Evolutionary conservation across 2,113 vertebrate genomes (phyloP).

Genomic region (Toxostoma redivivum): DNA sequence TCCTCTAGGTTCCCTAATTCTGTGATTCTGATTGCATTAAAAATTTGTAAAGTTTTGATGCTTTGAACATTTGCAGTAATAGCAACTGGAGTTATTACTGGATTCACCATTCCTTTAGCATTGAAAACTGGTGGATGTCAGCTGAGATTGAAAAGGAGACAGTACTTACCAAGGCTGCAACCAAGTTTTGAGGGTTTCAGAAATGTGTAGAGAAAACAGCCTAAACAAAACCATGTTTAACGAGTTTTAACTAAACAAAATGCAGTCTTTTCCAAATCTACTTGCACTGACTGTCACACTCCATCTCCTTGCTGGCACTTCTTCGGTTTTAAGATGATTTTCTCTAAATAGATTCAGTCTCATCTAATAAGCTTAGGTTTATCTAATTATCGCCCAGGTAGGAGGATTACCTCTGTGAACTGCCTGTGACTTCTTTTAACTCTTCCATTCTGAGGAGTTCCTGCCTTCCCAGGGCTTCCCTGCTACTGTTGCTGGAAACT

Average conservation of each 20-base stretch:
- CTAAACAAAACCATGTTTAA: background rate
- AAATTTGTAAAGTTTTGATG: background rate
- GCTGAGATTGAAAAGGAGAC: background rate
- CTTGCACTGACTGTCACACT: background rate
- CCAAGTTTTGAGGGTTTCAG: background rate
- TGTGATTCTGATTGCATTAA: background rate
- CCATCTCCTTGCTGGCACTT: background rate
- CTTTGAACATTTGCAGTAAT: background rate
- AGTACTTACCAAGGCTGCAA: background rate
- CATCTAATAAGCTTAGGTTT: conserved; percentile 57
- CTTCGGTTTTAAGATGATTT: conserved; percentile 16
- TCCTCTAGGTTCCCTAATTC: background rate
- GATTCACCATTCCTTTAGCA: background rate
- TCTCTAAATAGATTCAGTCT: conserved; percentile 45
- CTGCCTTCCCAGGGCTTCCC: background rate
- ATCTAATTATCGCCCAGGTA: conserved; percentile 53
- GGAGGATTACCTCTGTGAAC: conserved; percentile 31
- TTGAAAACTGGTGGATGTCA: background rate
- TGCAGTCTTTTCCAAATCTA: background rate
- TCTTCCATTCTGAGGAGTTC: background rate
- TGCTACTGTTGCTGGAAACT: background rate
- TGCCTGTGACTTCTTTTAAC: background rate
- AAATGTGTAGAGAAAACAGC: background rate
- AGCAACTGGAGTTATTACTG: background rate
- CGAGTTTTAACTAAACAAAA: background rate